A percentile compares a stretch with the other conserved stretches of the same genome.
Evolutionary conservation across 2,797 vertebrate genomes (phyloP).

Genomic region (Craterocephalus amniculus): DNA sequence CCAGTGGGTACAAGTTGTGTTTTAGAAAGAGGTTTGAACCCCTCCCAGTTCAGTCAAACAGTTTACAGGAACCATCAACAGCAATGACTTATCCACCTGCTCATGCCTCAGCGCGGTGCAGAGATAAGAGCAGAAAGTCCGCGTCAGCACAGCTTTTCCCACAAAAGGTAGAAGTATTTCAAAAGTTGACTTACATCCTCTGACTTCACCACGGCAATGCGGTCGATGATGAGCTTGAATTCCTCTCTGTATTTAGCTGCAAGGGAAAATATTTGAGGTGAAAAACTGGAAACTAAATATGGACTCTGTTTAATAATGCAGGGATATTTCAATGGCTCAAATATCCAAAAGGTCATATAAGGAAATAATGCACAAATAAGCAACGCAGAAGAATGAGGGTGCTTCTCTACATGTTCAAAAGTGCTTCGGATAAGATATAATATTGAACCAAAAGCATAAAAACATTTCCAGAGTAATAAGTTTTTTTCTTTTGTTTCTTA

Average conservation of each 20-base stretch:
- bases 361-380: background rate
- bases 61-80: background rate
- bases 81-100: background rate
- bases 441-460: background rate
- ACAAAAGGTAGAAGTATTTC: slow-evolving; percentile 54
- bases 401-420: no score
- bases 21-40: background rate
- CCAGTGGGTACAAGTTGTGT: slow-evolving; percentile 2
- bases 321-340: background rate
- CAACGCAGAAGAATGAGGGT: background rate
- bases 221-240: slow-evolving; percentile 85
- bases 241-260: slow-evolving; percentile 87
- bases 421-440: no score
- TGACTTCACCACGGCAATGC: slow-evolving; percentile 84
- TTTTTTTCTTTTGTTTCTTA: background rate
- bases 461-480: background rate
- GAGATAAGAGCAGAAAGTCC: background rate
- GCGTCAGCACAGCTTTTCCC: slow-evolving; percentile 21
- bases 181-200: slow-evolving; percentile 82
- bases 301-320: slow-evolving; percentile 20
- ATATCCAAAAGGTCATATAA: background rate
- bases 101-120: background rate
- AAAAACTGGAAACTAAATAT: slow-evolving; percentile 40
- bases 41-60: background rate
- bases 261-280: slow-evolving; percentile 39